Percentiles rank a stretch among this genome's conserved stretches.
Conservation (phyloP, 2,888 invertebrate species). For the Caenorhabditis sinica region DNA sequence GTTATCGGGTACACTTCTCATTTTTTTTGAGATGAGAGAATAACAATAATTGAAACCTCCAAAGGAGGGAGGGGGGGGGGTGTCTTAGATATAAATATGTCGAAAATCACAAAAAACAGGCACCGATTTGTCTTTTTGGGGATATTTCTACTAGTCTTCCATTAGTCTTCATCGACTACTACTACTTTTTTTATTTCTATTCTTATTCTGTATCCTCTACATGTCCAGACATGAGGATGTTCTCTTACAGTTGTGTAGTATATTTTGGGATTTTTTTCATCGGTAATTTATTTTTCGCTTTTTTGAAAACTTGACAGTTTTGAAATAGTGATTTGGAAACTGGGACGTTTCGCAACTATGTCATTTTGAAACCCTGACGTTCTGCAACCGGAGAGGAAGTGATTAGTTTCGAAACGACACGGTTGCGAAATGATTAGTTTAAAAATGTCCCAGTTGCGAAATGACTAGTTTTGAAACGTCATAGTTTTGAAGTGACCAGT, state of each 20-base stretch:
- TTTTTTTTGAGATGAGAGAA: background rate
- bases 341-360: too few species aligned
- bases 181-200: background rate
- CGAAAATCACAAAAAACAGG: conserved; percentile 21
- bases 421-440: too few species aligned
- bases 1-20: conserved; percentile 12
- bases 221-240: conserved; percentile 7
- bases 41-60: background rate
- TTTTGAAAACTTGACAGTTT: too few species aligned
- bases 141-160: too few species aligned
- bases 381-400: too few species aligned
- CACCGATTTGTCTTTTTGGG: conserved; percentile 21
- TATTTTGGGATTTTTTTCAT: conserved; percentile 19
- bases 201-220: background rate
- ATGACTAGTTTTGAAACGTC: too few species aligned
- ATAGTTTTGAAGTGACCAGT: too few species aligned
- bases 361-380: too few species aligned
- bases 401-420: too few species aligned
- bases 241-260: background rate
- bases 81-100: conserved; percentile 9
- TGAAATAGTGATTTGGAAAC: too few species aligned
- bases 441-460: too few species aligned
- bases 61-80: too few species aligned
- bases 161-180: background rate
- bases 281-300: conserved; percentile 4